Conservation (phyloP, 2,888 invertebrate genomes). For the Metacarcinus magister region DNA sequence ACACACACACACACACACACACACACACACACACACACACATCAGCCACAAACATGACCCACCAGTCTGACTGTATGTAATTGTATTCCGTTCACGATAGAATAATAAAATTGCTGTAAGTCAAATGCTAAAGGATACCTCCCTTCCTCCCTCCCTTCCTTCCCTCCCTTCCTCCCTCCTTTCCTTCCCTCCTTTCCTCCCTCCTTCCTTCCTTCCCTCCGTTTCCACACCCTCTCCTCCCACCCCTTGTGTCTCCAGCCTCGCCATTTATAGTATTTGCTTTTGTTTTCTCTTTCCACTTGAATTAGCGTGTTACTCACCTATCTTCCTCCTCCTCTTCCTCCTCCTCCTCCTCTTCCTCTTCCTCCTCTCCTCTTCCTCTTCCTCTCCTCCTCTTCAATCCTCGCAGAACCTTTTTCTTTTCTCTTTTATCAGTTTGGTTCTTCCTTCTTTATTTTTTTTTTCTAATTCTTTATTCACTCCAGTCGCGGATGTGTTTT, state of each 20-base stretch:
- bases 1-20: slow-evolving; percentile 54
- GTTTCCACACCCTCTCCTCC: not conserved
- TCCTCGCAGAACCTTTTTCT: not conserved
- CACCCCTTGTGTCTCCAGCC: too few species aligned
- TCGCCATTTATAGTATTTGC: slow-evolving; percentile 40
- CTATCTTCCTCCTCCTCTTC: slow-evolving; percentile 5
- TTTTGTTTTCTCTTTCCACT: not conserved
- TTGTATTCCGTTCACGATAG: slow-evolving; percentile 64
- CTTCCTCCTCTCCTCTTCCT: not conserved
- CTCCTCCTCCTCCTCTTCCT: not conserved
- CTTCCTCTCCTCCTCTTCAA: not conserved
- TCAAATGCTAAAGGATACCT: slow-evolving; percentile 49
- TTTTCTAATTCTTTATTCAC: not conserved
- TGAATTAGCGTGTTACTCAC: not conserved
- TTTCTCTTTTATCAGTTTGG: not conserved
- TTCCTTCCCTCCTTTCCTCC: not conserved
- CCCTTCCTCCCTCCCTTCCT: not conserved
- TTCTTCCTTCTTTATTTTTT: not conserved
- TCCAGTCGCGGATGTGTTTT: not conserved
- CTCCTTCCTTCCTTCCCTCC: not conserved
- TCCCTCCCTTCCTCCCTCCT: not conserved
- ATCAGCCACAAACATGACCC: slow-evolving; percentile 37
- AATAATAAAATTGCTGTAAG: slow-evolving; percentile 62
- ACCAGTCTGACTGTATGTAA: slow-evolving; percentile 28
- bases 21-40: slow-evolving; percentile 56